phyloP scores from a whole-genome alignment of 2,113 vertebrate genomes.

The Eonycteris spelaea region DNA sequence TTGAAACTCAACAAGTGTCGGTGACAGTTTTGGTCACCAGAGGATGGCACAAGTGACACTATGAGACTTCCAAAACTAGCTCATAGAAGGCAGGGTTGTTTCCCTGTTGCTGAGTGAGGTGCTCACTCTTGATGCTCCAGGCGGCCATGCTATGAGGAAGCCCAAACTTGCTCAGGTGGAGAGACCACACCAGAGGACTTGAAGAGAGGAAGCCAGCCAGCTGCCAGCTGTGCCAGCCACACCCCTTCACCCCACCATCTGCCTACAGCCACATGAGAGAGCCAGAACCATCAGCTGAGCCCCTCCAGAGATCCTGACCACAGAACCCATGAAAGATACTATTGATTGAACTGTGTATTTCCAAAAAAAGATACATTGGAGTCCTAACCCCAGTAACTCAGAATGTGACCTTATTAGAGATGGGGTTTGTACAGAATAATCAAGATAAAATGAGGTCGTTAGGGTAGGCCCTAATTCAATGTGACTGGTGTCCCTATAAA shows the following conservation, averaged over 20 bases:
- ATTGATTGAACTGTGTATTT: not conserved
- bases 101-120: too few species aligned
- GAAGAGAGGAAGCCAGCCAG: not conserved
- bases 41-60: too few species aligned
- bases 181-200: not conserved
- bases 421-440: not conserved
- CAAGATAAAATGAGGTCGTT: not conserved
- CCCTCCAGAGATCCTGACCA: not conserved
- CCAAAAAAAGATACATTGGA: not conserved
- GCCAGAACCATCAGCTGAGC: fast-evolving
- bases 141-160: not conserved
- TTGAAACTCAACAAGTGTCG: not conserved
- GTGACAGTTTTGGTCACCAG: fast-evolving
- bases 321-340: not conserved
- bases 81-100: not conserved
- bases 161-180: fast-evolving
- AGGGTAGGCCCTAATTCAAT: not conserved
- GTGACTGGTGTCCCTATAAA: not conserved
- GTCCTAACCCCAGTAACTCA: not conserved
- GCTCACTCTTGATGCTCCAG: not conserved
- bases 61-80: not conserved
- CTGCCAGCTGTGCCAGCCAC: too few species aligned
- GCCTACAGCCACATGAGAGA: not conserved
- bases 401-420: not conserved
- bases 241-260: not conserved